Evolutionary conservation across 2,888 invertebrate species (phyloP), one percentile per base, ranked within the genome.

Genomic region (Pegoplata infirma): DNA sequence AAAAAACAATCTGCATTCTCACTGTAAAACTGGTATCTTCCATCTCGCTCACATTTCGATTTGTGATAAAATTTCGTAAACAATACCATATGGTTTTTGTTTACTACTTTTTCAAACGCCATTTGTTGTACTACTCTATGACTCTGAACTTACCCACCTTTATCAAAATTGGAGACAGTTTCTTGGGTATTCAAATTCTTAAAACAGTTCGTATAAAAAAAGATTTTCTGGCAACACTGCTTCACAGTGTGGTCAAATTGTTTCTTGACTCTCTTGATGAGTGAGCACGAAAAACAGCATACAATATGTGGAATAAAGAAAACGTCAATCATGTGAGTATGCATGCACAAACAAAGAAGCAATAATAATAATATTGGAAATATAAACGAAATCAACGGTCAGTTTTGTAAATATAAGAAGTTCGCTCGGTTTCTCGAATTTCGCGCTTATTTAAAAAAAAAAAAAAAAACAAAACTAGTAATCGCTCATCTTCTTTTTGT

Each of bases 361-460:
- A 28, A 49, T 46, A 19, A 73, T 56, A 32, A 40, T 44, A 56
- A 51, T n/a, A n/a, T 47, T 71, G 71, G 51, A 66, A 71, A 75
- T 49, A 49, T 55, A 75, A 66, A 66, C 32, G 49, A 69, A 73
- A 14, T 36, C 23, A 47, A 23, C 69, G 66, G 66, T 74, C 79
- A 79, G 79, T 79, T 79, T 72, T 63, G 17, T 75, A 58, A 67
- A 79, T 63, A 46, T 25, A 75, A 66, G 79, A 72, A 71, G 71
- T 79, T 67, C 71, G 56, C 61, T 58, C 56, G 75, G 28, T 46
- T 58, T 4, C 4, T 6, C 3, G 25, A 21, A 32, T 25, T 28
- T 44, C 3, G 32, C 68, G 68, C 68, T 69, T 64, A 44, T 51
- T 32, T 14, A 12, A 3, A 40, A 23, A 23, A 3, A 23, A 40